Base-by-base conservation (phyloP, 2,113 vertebrate species). In the Gallinago jamesoni region DNA sequence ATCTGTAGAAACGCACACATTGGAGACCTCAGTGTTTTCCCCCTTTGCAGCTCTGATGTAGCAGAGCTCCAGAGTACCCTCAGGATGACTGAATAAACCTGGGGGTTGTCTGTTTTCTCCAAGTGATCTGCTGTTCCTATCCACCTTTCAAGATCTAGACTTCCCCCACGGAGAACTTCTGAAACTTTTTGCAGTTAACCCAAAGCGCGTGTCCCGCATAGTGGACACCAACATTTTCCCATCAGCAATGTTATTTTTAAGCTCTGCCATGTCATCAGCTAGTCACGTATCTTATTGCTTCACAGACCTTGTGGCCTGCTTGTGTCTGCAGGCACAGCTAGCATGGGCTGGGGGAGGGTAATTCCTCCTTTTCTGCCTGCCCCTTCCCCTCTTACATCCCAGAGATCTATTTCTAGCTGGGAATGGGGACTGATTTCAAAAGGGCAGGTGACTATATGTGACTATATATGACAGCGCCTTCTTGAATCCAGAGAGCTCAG, bases 241-340 rank as follows among this genome's bases (percentile, higher is more conserved):
- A 53, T 96, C 81, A 89, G 81, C 77, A 79, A 6, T 68, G 81
- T 96, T 96, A 96, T 96, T 96, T 97, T 94, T 93, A 91, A 82
- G 70, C 77, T 62, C 70, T 96, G 84, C 48, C 55, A 39, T 87
- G 66, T 96, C 96, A 96, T 75, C 85, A 87, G 37, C 57, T 75
- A 10, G 56, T 82, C 91, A 70, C 11, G 33, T 92, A 82, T 62
- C 87, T 68, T 78, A 53, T 31, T 95, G 91, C 89, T 91, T 89
- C 87, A 92, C 77, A 75, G 74, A 20, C 55, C 69, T 22, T 10
- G 27, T 85, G 88, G 84, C 57, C 95, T 86, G 60, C 60, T 87
- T 53, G 43, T 74, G 64, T 60, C 72, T 86, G 83, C 72, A 84
- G 59, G 50, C 73, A 81, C 72, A 92, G 64, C 50, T 55, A 47